Evolutionary conservation across 2,888 invertebrate genomes (phyloP).

Genomic region (Drosophila kanekoi): DNA sequence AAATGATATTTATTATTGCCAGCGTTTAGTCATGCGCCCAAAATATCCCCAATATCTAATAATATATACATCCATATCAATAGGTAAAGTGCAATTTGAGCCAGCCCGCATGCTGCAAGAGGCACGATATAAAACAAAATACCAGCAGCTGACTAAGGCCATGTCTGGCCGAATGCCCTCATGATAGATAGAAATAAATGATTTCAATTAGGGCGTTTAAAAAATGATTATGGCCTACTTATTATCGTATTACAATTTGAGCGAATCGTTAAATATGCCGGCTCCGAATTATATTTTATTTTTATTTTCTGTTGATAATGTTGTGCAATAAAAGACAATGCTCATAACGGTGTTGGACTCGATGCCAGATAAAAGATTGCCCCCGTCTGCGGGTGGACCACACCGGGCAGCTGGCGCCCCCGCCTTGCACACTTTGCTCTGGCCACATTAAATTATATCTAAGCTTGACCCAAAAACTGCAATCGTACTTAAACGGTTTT

Average conservation of each 20-base stretch:
- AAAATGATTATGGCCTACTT: conserved; percentile 77
- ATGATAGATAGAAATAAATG: conserved; percentile 65
- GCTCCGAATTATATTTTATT: conserved; percentile 58
- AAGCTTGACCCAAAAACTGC: conserved; percentile 73
- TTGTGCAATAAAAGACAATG: conserved; percentile 77
- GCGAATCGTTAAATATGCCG: conserved; percentile 55
- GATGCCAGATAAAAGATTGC: conserved; percentile 48
- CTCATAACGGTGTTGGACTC: conserved; percentile 35
- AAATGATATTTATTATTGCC: conserved; percentile 36
- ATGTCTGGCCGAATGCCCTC: conserved; percentile 39
- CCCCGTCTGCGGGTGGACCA: conserved; percentile 18
- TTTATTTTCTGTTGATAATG: conserved; percentile 65
- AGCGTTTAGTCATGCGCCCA: conserved; percentile 14
- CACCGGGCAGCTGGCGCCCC: conserved; percentile 48
- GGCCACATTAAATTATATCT: conserved; percentile 70
- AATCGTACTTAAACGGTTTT: conserved; percentile 44
- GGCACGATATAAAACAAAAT: conserved; percentile 3
- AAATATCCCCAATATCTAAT: conserved; percentile 4
- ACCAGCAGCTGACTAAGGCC: conserved; percentile 3
- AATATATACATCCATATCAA: conserved; percentile 34
- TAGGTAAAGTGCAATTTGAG: conserved; percentile 67
- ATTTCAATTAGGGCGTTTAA: conserved; percentile 77
- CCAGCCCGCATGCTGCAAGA: conserved; percentile 54
- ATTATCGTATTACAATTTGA: conserved; percentile 69
- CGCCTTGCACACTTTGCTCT: conserved; percentile 30